Evolutionary conservation across 2,113 vertebrate species (phyloP).

Genomic region (Myiozetetes cayanensis): DNA sequence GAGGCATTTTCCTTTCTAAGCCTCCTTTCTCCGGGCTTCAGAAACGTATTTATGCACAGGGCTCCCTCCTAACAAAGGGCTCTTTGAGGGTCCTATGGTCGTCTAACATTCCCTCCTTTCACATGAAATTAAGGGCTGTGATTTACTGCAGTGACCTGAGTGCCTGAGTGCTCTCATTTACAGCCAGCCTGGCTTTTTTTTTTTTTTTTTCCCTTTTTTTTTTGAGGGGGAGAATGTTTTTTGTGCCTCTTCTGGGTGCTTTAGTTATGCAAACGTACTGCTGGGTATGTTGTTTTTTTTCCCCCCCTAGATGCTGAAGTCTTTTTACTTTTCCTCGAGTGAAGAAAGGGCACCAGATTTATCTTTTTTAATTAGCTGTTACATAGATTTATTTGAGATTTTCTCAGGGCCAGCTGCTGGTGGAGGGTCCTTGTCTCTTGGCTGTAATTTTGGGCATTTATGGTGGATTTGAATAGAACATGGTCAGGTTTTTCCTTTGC

Average conservation of each 20-base stretch:
- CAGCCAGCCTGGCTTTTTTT: neutral
- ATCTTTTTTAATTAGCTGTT: neutral
- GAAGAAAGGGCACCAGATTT: neutral
- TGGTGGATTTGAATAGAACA: neutral
- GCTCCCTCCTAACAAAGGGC: neutral
- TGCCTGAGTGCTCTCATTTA: neutral
- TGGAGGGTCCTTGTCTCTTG: neutral
- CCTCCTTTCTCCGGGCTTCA: slow-evolving; percentile 1
- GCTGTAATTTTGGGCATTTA: neutral
- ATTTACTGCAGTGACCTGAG: slow-evolving; percentile 14
- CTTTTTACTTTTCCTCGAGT: neutral
- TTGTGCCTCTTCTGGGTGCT: neutral
- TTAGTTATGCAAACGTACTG: neutral
- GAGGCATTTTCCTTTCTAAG: slow-evolving; percentile 14
- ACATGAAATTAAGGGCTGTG: slow-evolving; percentile 5
- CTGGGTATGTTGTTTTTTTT: neutral
- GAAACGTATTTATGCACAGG: slow-evolving; percentile 22
- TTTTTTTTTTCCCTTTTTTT: too few relatives aligned
- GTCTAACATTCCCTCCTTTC: slow-evolving; percentile 29
- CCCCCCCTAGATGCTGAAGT: neutral
- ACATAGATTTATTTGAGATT: neutral
- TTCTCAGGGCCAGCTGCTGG: neutral
- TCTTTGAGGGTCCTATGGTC: slow-evolving; percentile 15
- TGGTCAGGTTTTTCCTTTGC: neutral
- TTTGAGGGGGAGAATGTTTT: too few relatives aligned